These are phyloP conservation scores for Bungarus multicinctus DNA, from an alignment of 2,113 vertebrate genomes.

Conservation along the genomic window DNA sequence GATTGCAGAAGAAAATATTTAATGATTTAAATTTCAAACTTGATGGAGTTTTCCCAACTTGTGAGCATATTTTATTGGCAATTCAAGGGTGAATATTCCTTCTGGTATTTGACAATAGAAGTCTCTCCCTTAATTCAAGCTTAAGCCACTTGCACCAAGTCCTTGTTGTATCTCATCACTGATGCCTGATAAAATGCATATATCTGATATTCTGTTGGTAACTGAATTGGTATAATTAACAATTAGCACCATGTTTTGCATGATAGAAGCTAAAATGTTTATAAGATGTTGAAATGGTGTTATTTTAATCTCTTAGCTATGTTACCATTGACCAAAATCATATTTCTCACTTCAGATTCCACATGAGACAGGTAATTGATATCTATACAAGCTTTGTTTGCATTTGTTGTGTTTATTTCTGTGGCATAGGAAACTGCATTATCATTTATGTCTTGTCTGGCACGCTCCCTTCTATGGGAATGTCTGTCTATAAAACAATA, in stretches of 20 bases:
- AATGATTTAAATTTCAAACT: background rate
- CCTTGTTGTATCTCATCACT: background rate
- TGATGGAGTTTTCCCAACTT: slow-evolving; percentile 1
- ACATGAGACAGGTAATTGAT: background rate
- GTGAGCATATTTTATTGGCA: slow-evolving; percentile 4
- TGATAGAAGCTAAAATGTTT: background rate
- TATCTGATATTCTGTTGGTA: background rate
- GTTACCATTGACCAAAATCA: background rate
- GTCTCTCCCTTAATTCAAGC: background rate
- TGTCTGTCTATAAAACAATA: background rate
- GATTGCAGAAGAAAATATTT: background rate
- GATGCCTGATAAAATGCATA: background rate
- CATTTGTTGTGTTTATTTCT: background rate
- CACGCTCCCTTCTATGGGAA: background rate
- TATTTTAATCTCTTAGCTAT: background rate
- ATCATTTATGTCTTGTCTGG: background rate
- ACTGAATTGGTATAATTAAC: background rate
- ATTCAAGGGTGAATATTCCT: background rate
- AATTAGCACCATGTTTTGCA: background rate
- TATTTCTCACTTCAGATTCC: background rate
- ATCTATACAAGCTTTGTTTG: background rate
- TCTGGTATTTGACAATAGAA: background rate
- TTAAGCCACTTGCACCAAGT: background rate
- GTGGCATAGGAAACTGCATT: background rate
- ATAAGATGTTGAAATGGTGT: background rate